These are phyloP conservation scores for Pseudorhiza aurosa DNA, from an alignment of 30 jellyfish, hydroid and myxozoan species.

Conservation along the genomic window DNA sequence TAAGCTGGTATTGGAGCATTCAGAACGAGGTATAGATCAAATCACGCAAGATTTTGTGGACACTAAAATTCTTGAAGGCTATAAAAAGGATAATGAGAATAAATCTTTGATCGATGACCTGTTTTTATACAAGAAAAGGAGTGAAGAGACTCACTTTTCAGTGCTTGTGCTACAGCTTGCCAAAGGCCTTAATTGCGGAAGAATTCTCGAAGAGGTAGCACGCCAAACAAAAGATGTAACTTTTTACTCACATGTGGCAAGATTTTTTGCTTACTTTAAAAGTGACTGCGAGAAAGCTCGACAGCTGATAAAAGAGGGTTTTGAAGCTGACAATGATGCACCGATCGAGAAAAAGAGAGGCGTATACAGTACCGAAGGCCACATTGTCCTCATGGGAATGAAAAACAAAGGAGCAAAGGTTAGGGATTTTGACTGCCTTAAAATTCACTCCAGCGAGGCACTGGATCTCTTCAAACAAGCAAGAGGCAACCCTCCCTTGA, in stretches of 20 bases:
- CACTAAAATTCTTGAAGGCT: conserved; percentile 10
- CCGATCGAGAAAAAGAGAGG: conserved; percentile 46
- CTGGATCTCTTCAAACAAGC: conserved; percentile 38
- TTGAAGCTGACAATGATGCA: conserved; percentile 17
- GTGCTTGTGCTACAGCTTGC: conserved; percentile 18
- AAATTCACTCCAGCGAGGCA: conserved; percentile 27
- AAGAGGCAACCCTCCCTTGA: conserved; percentile 48
- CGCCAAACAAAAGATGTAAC: conserved; percentile 47
- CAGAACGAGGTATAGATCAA: conserved; percentile 39
- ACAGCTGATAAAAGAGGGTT: conserved; percentile 40
- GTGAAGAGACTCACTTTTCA: conserved; percentile 39
- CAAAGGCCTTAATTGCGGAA: conserved; percentile 20
- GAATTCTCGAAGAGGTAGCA: conserved; percentile 54
- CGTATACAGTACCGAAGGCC: conserved; percentile 46
- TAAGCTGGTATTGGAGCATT: conserved; percentile 29
- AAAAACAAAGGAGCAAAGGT: neutral
- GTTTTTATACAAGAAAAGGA: conserved; percentile 36
- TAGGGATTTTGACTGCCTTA: conserved; percentile 8
- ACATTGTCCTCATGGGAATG: conserved; percentile 46
- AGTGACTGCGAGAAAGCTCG: conserved; percentile 40
- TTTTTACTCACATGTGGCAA: conserved; percentile 50
- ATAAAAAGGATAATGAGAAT: neutral
- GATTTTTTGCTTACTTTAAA: conserved; percentile 24
- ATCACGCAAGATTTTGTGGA: conserved; percentile 29
- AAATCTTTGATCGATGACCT: conserved; percentile 26